Evolutionary conservation across 2,888 invertebrate genomes (phyloP), one percentile per base, ranked within the genome.

Genomic region (Meteorus cinctellus): DNA sequence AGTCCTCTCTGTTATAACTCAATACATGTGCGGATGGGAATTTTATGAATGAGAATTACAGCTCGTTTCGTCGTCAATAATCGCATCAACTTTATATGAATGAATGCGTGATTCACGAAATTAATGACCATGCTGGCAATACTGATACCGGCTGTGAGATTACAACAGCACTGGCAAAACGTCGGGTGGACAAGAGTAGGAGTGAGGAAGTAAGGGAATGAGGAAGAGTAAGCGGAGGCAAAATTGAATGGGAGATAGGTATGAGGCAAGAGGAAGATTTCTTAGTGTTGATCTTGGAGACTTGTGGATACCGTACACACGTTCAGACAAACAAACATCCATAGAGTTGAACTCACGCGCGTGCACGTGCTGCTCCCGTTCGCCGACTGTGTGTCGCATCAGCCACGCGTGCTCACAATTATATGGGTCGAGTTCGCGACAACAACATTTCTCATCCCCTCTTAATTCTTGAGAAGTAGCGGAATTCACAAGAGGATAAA

Each of bases 1-100:
- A 0, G 2, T 41, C 8, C 8, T 41, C 8, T 41, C 8, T 41
- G 12, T 41, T 41, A 10, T 12, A 12, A 41, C 8, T 41, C 41
- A 41, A 41, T 10, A 41, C 41, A 41, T 6, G 74, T 69, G 5
- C 45, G 78, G 77, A 78, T 81, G 81, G 79, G 75, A 79, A 77
- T 79, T 80, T 81, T 76, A 79, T 81, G 80, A 81, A 81, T 81
- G 81, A 75, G 72, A 77, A 79, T 76, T 72, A 77, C 77, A 70
- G 77, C 76, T 79, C 74, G 72, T 75, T 78, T 72, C 65, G 62
- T 63, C 69, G 48, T 34, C 51, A 62, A 19, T 77, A 45, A 62
- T 48, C 31, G 19, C 19, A 55, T 55, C 19, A 19, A 66, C 5
- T 66, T 24, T 29, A 62, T 45, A 72, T 74, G 77, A 80, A 79